These are phyloP conservation scores for Dryobates pubescens DNA, from an alignment of 2,797 vertebrate genomes.

Conservation along the genomic window DNA sequence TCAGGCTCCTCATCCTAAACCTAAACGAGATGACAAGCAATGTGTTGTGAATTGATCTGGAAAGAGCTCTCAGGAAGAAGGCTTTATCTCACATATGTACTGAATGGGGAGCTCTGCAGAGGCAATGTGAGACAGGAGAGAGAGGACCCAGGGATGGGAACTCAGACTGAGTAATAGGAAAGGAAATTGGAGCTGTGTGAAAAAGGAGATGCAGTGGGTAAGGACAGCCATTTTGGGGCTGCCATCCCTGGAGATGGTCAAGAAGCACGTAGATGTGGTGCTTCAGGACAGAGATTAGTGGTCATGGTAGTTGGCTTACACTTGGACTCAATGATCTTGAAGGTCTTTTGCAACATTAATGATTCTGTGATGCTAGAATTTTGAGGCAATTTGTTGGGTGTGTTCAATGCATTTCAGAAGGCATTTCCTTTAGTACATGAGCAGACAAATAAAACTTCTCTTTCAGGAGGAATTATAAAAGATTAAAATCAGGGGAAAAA, in stretches of 20 bases:
- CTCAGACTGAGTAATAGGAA: neutral
- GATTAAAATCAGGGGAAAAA: neutral
- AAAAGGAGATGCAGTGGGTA: neutral
- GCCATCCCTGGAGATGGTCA: no score
- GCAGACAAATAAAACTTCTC: neutral
- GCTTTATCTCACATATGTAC: neutral
- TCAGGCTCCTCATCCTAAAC: neutral
- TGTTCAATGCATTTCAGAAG: neutral
- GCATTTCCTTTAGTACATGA: neutral
- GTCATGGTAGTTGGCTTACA: no score
- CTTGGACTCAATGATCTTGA: no score
- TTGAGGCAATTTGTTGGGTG: neutral
- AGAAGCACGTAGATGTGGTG: no score
- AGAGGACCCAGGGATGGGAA: neutral
- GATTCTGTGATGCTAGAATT: no score
- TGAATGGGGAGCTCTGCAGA: neutral
- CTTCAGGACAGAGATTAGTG: no score
- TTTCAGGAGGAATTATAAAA: neutral
- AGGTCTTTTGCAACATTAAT: no score
- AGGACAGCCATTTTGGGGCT: neutral
- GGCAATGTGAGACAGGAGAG: rapidly evolving
- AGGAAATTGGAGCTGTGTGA: neutral
- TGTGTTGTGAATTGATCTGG: neutral
- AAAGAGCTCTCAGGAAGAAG: neutral
- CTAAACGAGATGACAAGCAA: neutral